These are phyloP conservation scores for Lipophrys pholis DNA, from an alignment of 2,113 vertebrate species.

Conservation along the genomic window DNA sequence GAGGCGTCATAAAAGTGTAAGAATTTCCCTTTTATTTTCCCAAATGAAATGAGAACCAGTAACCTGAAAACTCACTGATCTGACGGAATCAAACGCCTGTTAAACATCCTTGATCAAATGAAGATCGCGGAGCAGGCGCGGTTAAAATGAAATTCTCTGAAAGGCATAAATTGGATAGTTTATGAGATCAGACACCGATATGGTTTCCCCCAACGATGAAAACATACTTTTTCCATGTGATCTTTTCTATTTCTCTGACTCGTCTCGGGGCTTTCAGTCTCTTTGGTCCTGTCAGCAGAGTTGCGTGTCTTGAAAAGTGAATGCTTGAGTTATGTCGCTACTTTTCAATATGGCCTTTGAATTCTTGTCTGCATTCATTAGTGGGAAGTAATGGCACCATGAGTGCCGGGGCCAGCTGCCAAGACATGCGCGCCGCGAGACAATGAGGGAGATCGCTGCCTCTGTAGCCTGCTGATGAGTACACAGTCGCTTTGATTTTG, in stretches of 20 bases:
- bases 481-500: slow-evolving; percentile 66
- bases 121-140: slow-evolving; percentile 8
- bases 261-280: slow-evolving; percentile 5
- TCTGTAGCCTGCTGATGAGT: slow-evolving; percentile 66
- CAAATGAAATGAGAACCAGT: slow-evolving; percentile 12
- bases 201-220: not conserved
- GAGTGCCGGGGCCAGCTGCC: slow-evolving; percentile 59
- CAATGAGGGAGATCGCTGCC: slow-evolving; percentile 48
- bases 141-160: slow-evolving; percentile 4
- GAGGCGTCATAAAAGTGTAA: slow-evolving; percentile 19
- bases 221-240: slow-evolving; percentile 18
- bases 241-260: not conserved
- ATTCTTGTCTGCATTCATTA: slow-evolving; percentile 71
- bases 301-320: slow-evolving; percentile 27
- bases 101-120: slow-evolving; percentile 24
- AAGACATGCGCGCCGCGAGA: slow-evolving; percentile 60
- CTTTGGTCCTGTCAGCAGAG: slow-evolving; percentile 30
- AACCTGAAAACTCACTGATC: slow-evolving; percentile 21
- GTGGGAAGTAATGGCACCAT: slow-evolving; percentile 46
- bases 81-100: slow-evolving; percentile 12
- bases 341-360: slow-evolving; percentile 62
- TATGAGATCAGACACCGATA: slow-evolving; percentile 21
- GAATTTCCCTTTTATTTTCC: not conserved
- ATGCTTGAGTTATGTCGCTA: slow-evolving; percentile 36
- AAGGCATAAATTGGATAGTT: not conserved